Evolutionary conservation across 2,888 invertebrate genomes (phyloP), one percentile per base, ranked within the genome.

Genomic region (Pycnomerus fuliginosus): DNA sequence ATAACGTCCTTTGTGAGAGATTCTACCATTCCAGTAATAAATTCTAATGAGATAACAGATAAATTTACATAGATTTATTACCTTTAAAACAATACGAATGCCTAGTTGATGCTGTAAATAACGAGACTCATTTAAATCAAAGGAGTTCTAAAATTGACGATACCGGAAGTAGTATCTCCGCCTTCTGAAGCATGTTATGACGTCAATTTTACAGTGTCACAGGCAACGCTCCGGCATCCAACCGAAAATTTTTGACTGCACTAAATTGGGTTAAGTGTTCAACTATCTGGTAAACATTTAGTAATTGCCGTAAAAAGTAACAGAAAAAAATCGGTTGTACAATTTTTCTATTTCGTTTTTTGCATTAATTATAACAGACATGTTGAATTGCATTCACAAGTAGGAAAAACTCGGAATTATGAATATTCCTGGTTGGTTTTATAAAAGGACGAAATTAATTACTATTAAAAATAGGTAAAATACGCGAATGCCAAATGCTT

Each of bases 131-230:
- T 35, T 42, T 42, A 35, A 34, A 42, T 35, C 42, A 30, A 42
- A 42, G 23, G 7, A 16, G 35, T 12, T 25, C 36, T 29, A 16
- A 46, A 42, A 46, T 42, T 33, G 52, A 47, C 48, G 44, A 39
- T 42, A 39, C 41, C 52, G 52, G 52, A 52, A 52, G 44, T 47
- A 33, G 39, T 33, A 44, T 39, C 44, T 45, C 47, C 52, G 40
- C 52, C 52, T 42, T 41, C 49, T 37, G 37, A 31, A 44, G 44
- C 49, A 49, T 47, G 37, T 25, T 43, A 33, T 43, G 47, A 43
- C 42, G 46, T 46, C 38, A 33, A 31, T 31, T 13, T 41, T 23
- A 15, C 36, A 35, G 41, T 37, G 42, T 28, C 42, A 29, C 22
- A 12, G 47, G 31, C 34, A 47, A 45, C 44, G 44, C 44, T 45